Evolutionary conservation across 1,140 invertebrate species (phyloP).

Genomic region (Bathynomus jamesi): DNA sequence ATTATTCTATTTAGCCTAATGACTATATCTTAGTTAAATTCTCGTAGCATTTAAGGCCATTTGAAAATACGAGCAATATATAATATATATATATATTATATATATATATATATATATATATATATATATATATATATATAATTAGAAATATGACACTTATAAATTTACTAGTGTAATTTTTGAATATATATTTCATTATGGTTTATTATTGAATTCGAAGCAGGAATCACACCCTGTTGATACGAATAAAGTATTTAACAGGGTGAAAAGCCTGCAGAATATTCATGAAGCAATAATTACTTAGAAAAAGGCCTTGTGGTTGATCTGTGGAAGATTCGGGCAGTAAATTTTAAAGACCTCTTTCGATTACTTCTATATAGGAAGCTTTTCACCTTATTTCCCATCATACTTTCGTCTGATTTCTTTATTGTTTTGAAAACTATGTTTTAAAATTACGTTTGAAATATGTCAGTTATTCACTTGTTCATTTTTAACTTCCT

Average conservation of each 20-base stretch:
- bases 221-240: neutral
- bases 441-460: too few species aligned
- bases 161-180: neutral
- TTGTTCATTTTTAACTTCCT: too few species aligned
- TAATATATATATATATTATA: neutral
- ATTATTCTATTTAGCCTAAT: too few species aligned
- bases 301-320: neutral
- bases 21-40: too few species aligned
- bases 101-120: neutral
- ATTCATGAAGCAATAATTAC: neutral
- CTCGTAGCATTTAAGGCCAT: too few species aligned
- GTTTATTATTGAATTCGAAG: neutral
- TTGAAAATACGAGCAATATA: too few species aligned
- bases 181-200: neutral
- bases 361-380: too few species aligned
- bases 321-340: neutral
- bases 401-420: too few species aligned
- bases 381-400: too few species aligned
- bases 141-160: neutral
- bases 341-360: too few species aligned
- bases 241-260: neutral
- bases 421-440: too few species aligned
- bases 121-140: neutral
- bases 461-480: too few species aligned
- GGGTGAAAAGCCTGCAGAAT: neutral